Evolutionary conservation across 2,113 vertebrate genomes (phyloP).

Genomic region (Noctilio leporinus): DNA sequence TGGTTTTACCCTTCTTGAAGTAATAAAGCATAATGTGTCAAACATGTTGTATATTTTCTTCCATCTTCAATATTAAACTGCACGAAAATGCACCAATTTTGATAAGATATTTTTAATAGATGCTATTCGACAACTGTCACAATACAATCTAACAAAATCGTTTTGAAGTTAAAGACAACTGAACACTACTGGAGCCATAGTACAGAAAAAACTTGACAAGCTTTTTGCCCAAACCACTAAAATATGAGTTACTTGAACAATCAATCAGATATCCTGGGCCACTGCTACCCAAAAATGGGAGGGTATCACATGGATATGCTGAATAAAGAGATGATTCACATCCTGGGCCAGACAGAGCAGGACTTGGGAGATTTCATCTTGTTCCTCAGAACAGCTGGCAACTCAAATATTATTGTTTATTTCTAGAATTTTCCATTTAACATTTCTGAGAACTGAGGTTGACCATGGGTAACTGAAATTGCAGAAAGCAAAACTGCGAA

Average conservation of each 20-base stretch:
- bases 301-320: neutral
- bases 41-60: too few relatives aligned
- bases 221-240: too few relatives aligned
- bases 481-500: neutral
- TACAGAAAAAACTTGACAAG: too few relatives aligned
- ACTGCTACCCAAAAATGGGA: neutral
- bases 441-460: neutral
- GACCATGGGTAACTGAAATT: neutral
- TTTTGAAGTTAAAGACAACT: too few relatives aligned
- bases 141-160: too few relatives aligned
- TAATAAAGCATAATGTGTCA: too few relatives aligned
- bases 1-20: too few relatives aligned
- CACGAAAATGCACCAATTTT: too few relatives aligned
- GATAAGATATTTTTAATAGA: too few relatives aligned
- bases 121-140: too few relatives aligned
- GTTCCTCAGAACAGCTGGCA: neutral
- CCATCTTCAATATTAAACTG: too few relatives aligned
- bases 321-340: neutral
- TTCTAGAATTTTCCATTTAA: neutral
- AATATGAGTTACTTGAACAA: neutral
- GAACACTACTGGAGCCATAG: too few relatives aligned
- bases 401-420: neutral
- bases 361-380: fast-evolving
- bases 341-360: neutral
- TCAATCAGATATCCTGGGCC: neutral